Evolutionary conservation across 2,797 vertebrate genomes (phyloP).

Genomic region (Gallirallus australis): DNA sequence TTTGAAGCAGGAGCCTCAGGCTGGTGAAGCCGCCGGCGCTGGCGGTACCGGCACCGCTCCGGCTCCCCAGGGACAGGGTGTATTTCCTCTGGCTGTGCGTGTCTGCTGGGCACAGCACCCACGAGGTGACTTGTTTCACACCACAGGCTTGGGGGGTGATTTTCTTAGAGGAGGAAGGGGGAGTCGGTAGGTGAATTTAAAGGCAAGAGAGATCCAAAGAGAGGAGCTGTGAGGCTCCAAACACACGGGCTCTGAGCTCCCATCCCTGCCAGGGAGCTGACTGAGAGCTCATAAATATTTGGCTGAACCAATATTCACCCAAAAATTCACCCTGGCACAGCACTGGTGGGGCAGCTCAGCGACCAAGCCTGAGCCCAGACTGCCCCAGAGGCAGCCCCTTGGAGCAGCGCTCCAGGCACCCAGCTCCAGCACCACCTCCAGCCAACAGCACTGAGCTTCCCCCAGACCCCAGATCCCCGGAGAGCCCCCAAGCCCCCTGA

Average conservation of each 20-base stretch:
- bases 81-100: accelerated
- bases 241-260: neutral
- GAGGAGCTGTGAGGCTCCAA: neutral
- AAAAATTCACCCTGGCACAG: neutral
- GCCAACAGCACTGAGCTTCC: neutral
- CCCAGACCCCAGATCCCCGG: accelerated
- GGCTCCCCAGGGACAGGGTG: neutral
- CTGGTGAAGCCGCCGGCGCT: accelerated
- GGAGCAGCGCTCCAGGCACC: accelerated
- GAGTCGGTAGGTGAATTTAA: neutral
- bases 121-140: neutral
- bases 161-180: neutral
- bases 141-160: neutral
- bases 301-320: neutral
- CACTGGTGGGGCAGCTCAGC: neutral
- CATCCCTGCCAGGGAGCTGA: neutral
- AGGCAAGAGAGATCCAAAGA: neutral
- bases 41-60: too few relatives aligned
- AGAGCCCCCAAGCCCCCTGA: neutral
- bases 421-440: accelerated
- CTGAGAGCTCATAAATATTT: neutral
- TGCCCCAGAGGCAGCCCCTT: neutral
- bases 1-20: neutral
- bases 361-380: neutral
- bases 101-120: neutral